Evolutionary conservation across 2,888 invertebrate species (phyloP).

Genomic region (Labia minor): DNA sequence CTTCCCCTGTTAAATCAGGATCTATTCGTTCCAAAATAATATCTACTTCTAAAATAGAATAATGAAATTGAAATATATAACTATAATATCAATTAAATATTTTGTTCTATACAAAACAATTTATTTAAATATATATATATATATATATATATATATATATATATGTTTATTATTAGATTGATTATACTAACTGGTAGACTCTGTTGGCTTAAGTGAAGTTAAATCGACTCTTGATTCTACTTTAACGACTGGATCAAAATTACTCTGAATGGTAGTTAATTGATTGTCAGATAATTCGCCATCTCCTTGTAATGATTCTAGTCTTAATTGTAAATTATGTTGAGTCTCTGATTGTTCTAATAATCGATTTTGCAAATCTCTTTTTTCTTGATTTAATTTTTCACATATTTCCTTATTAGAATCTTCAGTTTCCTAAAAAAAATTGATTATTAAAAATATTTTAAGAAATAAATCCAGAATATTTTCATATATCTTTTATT

Average conservation of each 20-base stretch:
- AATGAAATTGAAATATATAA: slow-evolving; percentile 16
- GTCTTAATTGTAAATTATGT: slow-evolving; percentile 32
- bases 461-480: slow-evolving; percentile 8
- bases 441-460: slow-evolving; percentile 20
- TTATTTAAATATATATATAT: too few species aligned
- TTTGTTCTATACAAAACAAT: too few species aligned
- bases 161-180: too few species aligned
- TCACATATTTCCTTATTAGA: slow-evolving; percentile 42
- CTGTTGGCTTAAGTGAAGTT: slow-evolving; percentile 9
- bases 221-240: slow-evolving; percentile 17
- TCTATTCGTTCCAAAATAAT: slow-evolving; percentile 25
- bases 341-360: slow-evolving; percentile 40
- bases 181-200: slow-evolving; percentile 21
- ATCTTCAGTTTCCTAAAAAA: slow-evolving; percentile 39
- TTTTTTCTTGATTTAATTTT: slow-evolving; percentile 43
- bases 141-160: too few species aligned
- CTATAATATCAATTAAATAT: too few species aligned
- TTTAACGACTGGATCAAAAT: slow-evolving; percentile 22
- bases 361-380: slow-evolving; percentile 40
- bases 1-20: slow-evolving; percentile 18
- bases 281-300: slow-evolving; percentile 38
- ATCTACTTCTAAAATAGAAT: slow-evolving; percentile 23
- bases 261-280: slow-evolving; percentile 25
- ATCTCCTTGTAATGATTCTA: slow-evolving; percentile 38
- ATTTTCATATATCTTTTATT: too few species aligned